Conservation (phyloP, 2,113 vertebrate genomes). For the Datnioides undecimradiatus region DNA sequence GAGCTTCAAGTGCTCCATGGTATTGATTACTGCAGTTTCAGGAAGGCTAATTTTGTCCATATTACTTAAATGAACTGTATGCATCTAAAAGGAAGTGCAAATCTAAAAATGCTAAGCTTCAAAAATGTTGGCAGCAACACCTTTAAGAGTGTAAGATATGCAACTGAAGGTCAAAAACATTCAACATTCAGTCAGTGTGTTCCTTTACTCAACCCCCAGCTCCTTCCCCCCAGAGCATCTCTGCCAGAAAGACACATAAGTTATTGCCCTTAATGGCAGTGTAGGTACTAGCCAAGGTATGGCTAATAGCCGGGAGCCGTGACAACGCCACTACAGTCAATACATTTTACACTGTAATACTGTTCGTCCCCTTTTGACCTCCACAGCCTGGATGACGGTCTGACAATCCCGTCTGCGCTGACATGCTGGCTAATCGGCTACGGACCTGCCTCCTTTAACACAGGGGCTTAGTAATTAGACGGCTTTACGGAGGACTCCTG, state of each 20-base stretch:
- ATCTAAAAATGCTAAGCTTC: background rate
- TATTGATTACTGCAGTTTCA: background rate
- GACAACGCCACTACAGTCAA: background rate
- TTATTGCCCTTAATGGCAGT: background rate
- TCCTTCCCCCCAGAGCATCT: background rate
- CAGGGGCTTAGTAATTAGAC: slow-evolving; percentile 61
- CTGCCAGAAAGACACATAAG: background rate
- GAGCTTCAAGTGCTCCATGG: too few relatives aligned
- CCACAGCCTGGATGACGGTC: background rate
- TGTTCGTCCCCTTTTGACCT: slow-evolving; percentile 26
- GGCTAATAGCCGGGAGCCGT: background rate
- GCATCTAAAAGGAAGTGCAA: background rate
- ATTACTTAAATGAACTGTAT: too few relatives aligned
- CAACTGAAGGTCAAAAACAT: background rate
- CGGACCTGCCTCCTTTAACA: slow-evolving; percentile 41
- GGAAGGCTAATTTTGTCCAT: too few relatives aligned
- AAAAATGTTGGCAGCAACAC: background rate
- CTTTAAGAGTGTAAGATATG: background rate
- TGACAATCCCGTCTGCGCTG: slow-evolving; percentile 3
- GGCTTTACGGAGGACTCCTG: slow-evolving; percentile 28
- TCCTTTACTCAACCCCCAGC: background rate
- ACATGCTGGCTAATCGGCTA: slow-evolving; percentile 49
- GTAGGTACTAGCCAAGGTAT: background rate
- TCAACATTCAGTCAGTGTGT: background rate
- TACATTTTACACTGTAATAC: background rate